Evolutionary conservation across 2,797 vertebrate genomes (phyloP), one percentile per base, ranked within the genome.

Genomic region (Champsocephalus esox): DNA sequence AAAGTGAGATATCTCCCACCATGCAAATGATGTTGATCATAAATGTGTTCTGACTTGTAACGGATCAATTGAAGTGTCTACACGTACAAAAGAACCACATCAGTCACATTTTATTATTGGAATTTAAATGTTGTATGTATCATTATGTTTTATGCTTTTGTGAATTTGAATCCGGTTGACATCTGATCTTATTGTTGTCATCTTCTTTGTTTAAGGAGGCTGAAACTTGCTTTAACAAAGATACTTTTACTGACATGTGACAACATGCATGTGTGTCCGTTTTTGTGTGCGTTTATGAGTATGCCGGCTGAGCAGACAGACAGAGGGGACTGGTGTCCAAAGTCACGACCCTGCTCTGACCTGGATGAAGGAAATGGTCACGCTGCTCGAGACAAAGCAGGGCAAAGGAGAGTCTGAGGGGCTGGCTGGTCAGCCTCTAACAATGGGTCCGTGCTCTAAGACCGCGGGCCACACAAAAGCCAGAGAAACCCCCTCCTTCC

Each of bases 301-400:
- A 82, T 80, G 74, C 56, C 9, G 60, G 78, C 70, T 43, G 49
- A 81, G 86, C 86, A 91, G 87, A 90, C 90, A 92, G 90, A 93
- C 91, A 88, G 85, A 58, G 75, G 83, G 79, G 90, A 93, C 87
- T 84, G 73, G 89, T 95, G 92, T 94, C 90, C 94, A 95, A 95
- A 95, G 94, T 95, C 94, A 94, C 43, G 95, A 96, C 95, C 95
- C 94, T 93, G 92, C 85, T 89, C 93, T 95, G 95, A 95, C 95
- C 95, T 89, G 90, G 84, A 86, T 90, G 90, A 94, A 95, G 95
- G 94, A 96, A 95, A 94, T 95, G 90, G 90, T 93, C 92, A 92
- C 88, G 65, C 89, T 90, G 92, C 92, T 93, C 49, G 81, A 91
- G 94, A 96, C 94, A 96, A 96, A 95, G 95, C 93, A 93, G 88